Conservation (phyloP, 2,888 invertebrate genomes). For the Piscicola geometra region DNA sequence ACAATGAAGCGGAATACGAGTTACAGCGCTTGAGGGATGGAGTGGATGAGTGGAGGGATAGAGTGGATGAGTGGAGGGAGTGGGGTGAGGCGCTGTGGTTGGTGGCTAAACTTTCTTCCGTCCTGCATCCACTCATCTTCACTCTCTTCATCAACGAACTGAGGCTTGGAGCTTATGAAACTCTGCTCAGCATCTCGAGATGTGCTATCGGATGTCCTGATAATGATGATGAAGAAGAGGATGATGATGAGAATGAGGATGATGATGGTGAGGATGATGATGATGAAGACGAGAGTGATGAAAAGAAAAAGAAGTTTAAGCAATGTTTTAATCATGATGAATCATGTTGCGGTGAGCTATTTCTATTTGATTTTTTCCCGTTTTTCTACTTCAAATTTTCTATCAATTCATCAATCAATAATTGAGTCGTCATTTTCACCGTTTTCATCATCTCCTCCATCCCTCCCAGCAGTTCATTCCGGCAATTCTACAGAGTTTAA, state of each 20-base stretch:
- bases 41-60: background rate
- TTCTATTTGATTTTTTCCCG: no score
- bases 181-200: background rate
- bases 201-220: background rate
- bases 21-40: no score
- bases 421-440: no score
- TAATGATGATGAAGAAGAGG: background rate
- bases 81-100: background rate
- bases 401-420: no score
- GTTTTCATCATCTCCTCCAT: no score
- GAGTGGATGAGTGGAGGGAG: background rate
- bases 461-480: no score
- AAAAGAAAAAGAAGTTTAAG: no score
- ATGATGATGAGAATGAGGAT: background rate
- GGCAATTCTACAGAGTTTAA: no score
- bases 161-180: background rate
- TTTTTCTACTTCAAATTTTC: no score
- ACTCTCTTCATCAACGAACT: background rate
- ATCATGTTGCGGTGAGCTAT: no score
- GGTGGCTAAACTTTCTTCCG: background rate
- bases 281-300: background rate
- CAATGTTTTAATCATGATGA: no score
- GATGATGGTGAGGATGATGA: background rate
- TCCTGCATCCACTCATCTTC: slow-evolving; percentile 9
- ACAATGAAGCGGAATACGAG: no score